A percentile compares a stretch with the other conserved stretches of the same genome.
These are phyloP conservation scores for Amblyraja radiata DNA, from an alignment of 2,797 vertebrate genomes.

Conservation along the genomic window DNA sequence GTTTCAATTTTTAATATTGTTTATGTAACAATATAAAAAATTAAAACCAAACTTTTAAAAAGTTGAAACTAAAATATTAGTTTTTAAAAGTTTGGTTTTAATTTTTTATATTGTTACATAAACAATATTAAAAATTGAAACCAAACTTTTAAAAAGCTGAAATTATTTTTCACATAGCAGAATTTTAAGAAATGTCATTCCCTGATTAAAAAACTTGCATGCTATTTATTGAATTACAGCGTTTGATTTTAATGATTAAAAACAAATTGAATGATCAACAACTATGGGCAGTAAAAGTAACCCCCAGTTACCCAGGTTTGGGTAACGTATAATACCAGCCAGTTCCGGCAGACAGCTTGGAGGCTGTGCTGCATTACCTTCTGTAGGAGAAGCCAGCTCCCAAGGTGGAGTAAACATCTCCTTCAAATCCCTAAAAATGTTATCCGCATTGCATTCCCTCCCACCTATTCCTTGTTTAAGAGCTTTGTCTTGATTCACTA, in stretches of 20 bases:
- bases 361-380: conserved; percentile 58
- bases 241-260: conserved; percentile 41
- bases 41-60: not conserved
- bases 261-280: conserved; percentile 49
- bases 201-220: conserved; percentile 40
- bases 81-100: too few species aligned
- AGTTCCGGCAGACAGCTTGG: conserved; percentile 37
- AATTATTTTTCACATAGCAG: not conserved
- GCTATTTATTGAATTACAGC: conserved; percentile 44
- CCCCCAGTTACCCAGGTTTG: conserved; percentile 41
- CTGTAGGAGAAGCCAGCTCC: conserved; percentile 61
- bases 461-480: conserved; percentile 55
- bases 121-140: not conserved
- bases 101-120: too few species aligned
- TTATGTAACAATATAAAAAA: not conserved
- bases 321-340: conserved; percentile 41
- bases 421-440: conserved; percentile 67
- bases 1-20: too few species aligned
- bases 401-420: conserved; percentile 67
- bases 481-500: conserved; percentile 54
- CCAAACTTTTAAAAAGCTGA: not conserved
- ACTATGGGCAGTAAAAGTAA: conserved; percentile 43
- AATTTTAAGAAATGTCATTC: not conserved
- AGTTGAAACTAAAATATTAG: not conserved
- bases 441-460: conserved; percentile 62